Evolutionary conservation across 2,888 invertebrate genomes (phyloP).

Genomic region (Amorpha juglandis): DNA sequence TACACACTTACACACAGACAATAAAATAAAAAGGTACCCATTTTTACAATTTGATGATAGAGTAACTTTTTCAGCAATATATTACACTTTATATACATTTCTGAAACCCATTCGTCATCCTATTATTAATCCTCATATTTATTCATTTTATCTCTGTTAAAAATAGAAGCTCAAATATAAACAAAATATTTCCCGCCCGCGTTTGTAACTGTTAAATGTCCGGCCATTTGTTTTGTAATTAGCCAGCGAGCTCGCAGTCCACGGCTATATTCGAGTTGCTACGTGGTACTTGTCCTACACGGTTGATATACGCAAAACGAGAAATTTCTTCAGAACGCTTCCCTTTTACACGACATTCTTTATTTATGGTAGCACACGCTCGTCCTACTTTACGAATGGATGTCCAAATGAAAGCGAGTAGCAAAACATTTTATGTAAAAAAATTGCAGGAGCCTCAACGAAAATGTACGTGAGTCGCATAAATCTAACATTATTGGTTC

Average conservation of each 20-base stretch:
- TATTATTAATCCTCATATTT: not conserved
- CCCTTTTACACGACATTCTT: constrained; percentile 61
- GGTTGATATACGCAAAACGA: constrained; percentile 54
- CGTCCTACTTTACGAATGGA: constrained; percentile 62
- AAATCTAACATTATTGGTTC: constrained; percentile 18
- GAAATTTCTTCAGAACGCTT: constrained; percentile 52
- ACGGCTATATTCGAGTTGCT: not conserved
- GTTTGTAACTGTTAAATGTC: constrained; percentile 6
- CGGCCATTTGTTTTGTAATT: constrained; percentile 13
- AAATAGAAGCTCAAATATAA: not conserved
- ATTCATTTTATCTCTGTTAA: not conserved
- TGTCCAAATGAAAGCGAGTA: constrained; percentile 58
- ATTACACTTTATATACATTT: not conserved
- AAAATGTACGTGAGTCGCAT: constrained; percentile 18
- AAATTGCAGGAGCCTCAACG: constrained; percentile 20
- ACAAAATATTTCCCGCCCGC: not conserved
- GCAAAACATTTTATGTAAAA: constrained; percentile 38
- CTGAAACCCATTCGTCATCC: not conserved
- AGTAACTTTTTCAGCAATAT: too few species aligned
- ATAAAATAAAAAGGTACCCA: too few species aligned
- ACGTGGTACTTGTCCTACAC: constrained; percentile 35
- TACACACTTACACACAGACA: too few species aligned
- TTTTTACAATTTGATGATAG: too few species aligned
- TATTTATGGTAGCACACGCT: constrained; percentile 64
- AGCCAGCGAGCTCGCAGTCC: not conserved